phyloP scores from a whole-genome alignment of 2,888 invertebrate species.

The Entomobrya proxima region DNA sequence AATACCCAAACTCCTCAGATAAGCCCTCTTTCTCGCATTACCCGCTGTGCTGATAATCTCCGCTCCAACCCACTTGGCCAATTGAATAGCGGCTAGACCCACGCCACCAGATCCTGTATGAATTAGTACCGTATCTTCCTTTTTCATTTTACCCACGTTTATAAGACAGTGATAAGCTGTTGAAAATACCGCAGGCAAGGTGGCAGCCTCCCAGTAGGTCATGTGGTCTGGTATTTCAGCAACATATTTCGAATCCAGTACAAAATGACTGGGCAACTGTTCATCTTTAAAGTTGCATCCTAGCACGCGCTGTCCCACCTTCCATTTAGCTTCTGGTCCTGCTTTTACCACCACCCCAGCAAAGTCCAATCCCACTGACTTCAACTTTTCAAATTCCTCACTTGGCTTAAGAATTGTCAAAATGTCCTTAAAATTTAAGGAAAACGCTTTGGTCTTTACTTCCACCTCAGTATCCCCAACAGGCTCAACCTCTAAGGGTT shows the following conservation, averaged over 20 bases:
- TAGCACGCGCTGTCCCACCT: constrained; percentile 6
- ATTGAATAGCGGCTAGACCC: constrained; percentile 4
- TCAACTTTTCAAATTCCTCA: background rate
- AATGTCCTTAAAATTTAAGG: background rate
- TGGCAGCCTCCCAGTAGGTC: background rate
- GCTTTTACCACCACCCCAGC: constrained; percentile 11
- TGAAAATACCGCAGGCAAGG: background rate
- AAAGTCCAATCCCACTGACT: constrained; percentile 23
- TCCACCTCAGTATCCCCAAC: background rate
- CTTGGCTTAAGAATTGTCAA: background rate
- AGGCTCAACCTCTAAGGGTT: background rate
- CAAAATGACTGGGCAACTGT: background rate
- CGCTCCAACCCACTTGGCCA: background rate
- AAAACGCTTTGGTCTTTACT: background rate
- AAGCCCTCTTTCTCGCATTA: background rate
- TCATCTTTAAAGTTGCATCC: background rate
- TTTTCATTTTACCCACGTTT: background rate
- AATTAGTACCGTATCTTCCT: constrained; percentile 36
- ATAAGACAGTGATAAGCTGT: background rate
- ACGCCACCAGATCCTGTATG: constrained; percentile 37
- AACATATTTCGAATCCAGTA: background rate
- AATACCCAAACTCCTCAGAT: constrained; percentile 13
- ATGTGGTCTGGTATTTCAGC: background rate
- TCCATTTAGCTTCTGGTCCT: background rate
- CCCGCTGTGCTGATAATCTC: constrained; percentile 26